phyloP scores from a whole-genome alignment of 1,140 invertebrate genomes.

The Nasonia giraulti region DNA sequence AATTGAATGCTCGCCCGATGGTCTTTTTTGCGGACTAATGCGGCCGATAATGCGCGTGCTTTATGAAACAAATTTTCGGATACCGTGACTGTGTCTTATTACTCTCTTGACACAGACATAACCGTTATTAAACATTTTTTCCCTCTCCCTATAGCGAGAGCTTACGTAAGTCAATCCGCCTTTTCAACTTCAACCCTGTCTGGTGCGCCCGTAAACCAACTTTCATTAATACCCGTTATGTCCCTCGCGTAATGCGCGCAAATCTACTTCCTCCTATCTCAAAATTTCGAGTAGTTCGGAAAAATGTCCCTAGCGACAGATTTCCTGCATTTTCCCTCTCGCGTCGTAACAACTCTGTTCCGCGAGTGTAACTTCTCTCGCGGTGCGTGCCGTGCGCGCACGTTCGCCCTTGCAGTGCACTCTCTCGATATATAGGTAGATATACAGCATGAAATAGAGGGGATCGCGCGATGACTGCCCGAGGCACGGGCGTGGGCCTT shows the following conservation, averaged over 20 bases:
- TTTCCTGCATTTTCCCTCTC: not conserved
- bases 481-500: constrained; percentile 75
- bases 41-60: not conserved
- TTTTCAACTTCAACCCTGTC: too few species aligned
- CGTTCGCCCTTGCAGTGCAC: not conserved
- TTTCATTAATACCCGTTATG: too few species aligned
- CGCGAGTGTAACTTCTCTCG: not conserved
- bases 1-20: not conserved
- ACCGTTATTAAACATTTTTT: too few species aligned
- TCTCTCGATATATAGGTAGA: not conserved
- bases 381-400: not conserved
- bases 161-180: too few species aligned
- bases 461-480: constrained; percentile 56
- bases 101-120: too few species aligned
- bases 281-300: not conserved
- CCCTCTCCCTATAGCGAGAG: too few species aligned
- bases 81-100: too few species aligned
- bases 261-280: too few species aligned
- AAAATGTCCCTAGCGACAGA: not conserved
- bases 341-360: too few species aligned
- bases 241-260: too few species aligned
- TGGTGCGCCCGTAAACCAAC: too few species aligned
- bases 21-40: not conserved
- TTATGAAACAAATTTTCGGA: not conserved
- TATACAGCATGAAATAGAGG: not conserved